These are phyloP conservation scores for Papilio dardanus DNA, from an alignment of 1,140 invertebrate species.

Conservation along the genomic window DNA sequence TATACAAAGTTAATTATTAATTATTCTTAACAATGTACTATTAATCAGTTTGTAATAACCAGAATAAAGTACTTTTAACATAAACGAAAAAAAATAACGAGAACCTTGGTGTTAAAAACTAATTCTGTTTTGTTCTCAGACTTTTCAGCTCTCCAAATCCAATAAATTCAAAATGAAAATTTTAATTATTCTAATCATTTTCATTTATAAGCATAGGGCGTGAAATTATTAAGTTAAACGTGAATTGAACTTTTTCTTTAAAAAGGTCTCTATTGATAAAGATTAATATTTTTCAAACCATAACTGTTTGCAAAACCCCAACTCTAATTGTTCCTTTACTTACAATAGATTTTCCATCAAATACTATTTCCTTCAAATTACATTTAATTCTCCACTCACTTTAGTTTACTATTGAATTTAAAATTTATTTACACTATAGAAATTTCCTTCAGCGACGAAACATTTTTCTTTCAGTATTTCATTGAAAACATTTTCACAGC, in stretches of 20 bases:
- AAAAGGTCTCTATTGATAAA: too few species aligned
- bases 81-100: too few species aligned
- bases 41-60: too few species aligned
- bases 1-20: too few species aligned
- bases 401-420: conserved; percentile 22
- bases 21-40: too few species aligned
- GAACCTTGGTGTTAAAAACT: too few species aligned
- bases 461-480: conserved; percentile 29
- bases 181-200: background rate
- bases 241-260: background rate
- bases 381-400: background rate
- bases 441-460: conserved; percentile 28
- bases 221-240: background rate
- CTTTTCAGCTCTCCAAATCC: too few species aligned
- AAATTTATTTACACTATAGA: conserved; percentile 5
- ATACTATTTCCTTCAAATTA: background rate
- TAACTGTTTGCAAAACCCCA: background rate
- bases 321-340: background rate
- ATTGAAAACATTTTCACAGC: conserved; percentile 36
- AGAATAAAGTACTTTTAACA: too few species aligned
- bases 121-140: too few species aligned
- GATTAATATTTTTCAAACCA: background rate
- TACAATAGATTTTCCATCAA: background rate
- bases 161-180: too few species aligned
- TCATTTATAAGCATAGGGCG: background rate